These are phyloP conservation scores for Scalopus aquaticus DNA, from an alignment of 2,113 vertebrate genomes.

Conservation along the genomic window DNA sequence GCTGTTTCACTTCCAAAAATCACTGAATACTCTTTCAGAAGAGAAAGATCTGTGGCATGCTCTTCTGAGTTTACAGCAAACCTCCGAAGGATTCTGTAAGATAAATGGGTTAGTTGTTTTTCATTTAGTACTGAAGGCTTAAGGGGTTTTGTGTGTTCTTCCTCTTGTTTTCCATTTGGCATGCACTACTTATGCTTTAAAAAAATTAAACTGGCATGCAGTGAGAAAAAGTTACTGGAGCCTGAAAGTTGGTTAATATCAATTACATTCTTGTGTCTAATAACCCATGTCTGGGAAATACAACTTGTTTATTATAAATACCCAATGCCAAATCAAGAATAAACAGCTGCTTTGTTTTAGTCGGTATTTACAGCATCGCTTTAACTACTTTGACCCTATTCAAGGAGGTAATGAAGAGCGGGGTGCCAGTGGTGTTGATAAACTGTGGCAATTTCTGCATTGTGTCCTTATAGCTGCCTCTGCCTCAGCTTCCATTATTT, in stretches of 20 bases:
- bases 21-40: not conserved
- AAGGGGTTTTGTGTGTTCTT: slow-evolving; percentile 52
- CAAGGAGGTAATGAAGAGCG: slow-evolving; percentile 73
- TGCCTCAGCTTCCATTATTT: slow-evolving; percentile 72
- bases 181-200: slow-evolving; percentile 56
- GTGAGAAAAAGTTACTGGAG: slow-evolving; percentile 62
- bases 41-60: not conserved
- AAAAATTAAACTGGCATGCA: slow-evolving; percentile 61
- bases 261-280: slow-evolving; percentile 72
- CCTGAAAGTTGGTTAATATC: slow-evolving; percentile 73
- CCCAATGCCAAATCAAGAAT: slow-evolving; percentile 69
- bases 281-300: slow-evolving; percentile 63
- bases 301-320: slow-evolving; percentile 75
- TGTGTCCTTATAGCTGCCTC: slow-evolving; percentile 70
- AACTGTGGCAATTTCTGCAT: slow-evolving; percentile 72
- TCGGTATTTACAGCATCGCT: slow-evolving; percentile 67
- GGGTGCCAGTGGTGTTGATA: slow-evolving; percentile 69
- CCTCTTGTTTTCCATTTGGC: slow-evolving; percentile 60
- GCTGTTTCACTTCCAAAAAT: not conserved
- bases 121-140: slow-evolving; percentile 22
- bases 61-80: not conserved
- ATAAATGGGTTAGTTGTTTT: slow-evolving; percentile 55
- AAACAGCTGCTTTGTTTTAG: slow-evolving; percentile 75
- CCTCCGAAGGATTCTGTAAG: not conserved
- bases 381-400: slow-evolving; percentile 75